phyloP scores from a whole-genome alignment of 2,797 vertebrate species.

The Cetoscarus ocellatus region DNA sequence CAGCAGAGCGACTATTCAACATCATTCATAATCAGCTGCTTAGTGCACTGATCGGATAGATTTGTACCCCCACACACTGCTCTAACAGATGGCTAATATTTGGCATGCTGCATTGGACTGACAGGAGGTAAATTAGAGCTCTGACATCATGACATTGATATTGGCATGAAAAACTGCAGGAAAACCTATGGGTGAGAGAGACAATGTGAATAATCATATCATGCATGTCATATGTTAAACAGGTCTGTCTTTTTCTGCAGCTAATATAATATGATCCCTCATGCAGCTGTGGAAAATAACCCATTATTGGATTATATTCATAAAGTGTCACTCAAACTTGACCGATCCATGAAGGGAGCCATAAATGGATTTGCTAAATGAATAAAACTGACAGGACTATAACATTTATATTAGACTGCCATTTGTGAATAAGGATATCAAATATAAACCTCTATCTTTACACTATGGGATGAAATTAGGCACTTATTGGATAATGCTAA shows the following conservation, averaged over 20 bases:
- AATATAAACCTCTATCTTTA: slow-evolving; percentile 8
- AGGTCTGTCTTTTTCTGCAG: not conserved
- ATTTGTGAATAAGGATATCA: not conserved
- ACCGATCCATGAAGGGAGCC: slow-evolving; percentile 2
- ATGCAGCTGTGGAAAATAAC: not conserved
- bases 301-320: slow-evolving; percentile 14
- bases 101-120: slow-evolving; percentile 47
- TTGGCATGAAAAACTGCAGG: slow-evolving; percentile 45
- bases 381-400: not conserved
- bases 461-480: not conserved
- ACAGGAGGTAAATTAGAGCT: slow-evolving; percentile 68
- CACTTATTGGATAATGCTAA: not conserved
- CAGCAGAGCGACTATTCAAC: slow-evolving; percentile 56
- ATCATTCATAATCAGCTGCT: slow-evolving; percentile 70
- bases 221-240: slow-evolving; percentile 31
- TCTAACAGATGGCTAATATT: slow-evolving; percentile 69
- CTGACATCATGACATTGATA: slow-evolving; percentile 71
- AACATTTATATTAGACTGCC: slow-evolving; percentile 12
- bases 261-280: not conserved
- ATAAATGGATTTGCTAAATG: slow-evolving; percentile 3
- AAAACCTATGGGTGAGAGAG: slow-evolving; percentile 43
- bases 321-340: slow-evolving; percentile 22
- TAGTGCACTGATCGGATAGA: slow-evolving; percentile 59
- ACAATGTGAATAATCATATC: slow-evolving; percentile 39
- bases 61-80: slow-evolving; percentile 34